These are phyloP conservation scores for Tretioscincus oriximinensis DNA, from an alignment of 2,113 vertebrate species.

Conservation along the genomic window DNA sequence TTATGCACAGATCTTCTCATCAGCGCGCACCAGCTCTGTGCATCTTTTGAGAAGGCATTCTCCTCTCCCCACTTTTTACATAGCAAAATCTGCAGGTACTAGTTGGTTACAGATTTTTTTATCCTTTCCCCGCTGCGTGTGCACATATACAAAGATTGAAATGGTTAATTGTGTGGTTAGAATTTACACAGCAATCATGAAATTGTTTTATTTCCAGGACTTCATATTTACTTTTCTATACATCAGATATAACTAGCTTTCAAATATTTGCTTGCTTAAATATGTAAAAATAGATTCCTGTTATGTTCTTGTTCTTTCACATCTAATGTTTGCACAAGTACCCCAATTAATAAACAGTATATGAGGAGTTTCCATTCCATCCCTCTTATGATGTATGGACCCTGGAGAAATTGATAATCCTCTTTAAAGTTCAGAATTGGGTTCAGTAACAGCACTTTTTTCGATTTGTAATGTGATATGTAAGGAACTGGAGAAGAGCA, in stretches of 20 bases:
- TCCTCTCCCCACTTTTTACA: too few relatives aligned
- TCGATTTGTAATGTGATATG: conserved; percentile 47
- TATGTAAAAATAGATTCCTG: neutral
- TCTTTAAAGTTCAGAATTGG: conserved; percentile 35
- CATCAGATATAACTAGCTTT: neutral
- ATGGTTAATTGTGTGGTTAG: neutral
- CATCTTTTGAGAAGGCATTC: too few relatives aligned
- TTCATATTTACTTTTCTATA: neutral
- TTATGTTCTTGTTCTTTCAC: neutral
- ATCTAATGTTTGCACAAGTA: neutral
- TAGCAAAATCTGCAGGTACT: too few relatives aligned
- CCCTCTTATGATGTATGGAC: conserved; percentile 29
- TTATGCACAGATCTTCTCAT: too few relatives aligned
- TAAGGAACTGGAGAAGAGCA: conserved; percentile 45
- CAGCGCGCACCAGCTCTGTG: too few relatives aligned
- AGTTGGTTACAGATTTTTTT: too few relatives aligned
- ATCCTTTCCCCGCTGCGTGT: too few relatives aligned
- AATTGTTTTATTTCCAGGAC: neutral
- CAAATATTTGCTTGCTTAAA: neutral
- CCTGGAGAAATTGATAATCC: conserved; percentile 22
- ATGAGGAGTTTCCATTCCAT: neutral
- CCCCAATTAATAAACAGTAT: conserved; percentile 23
- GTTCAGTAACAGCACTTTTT: conserved; percentile 25
- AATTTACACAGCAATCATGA: neutral
- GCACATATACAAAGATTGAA: neutral